Base-by-base conservation (phyloP, 2,797 vertebrate genomes). In the Ctenosaura bakeri region DNA sequence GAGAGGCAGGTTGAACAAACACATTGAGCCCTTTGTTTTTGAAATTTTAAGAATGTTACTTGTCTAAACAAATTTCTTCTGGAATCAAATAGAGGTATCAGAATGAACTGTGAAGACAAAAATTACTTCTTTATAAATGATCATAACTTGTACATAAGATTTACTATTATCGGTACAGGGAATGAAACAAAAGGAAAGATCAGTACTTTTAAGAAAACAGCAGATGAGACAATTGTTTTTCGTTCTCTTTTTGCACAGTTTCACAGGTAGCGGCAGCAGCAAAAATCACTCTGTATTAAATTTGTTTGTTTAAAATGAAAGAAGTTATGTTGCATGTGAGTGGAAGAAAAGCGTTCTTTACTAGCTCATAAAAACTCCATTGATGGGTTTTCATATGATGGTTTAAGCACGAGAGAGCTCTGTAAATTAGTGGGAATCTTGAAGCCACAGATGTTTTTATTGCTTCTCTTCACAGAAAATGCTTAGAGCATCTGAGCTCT, bases 361-460 rank as follows among this genome's bases (percentile, higher is more conserved):
- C 26, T 79, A 52, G 89, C 78, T 79, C 7, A 6, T 81, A 42
- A 12, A 71, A 86, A 71, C 24, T 29, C 66, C 46, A 86, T 18
- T 54, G 85, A 64, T 8, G 89, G 18, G 18, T 38, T 85, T 91
- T 78, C 56, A 0, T 0, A 1, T 79, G 69, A 54, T 24, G 77
- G 29, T 9, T 86, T 62, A 54, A 8, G 56, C 77, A 42, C 1
- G 26, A n/a, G 29, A 81, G 8, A 2, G 1, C 74, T 50, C 79
- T 77, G 62, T 14, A 81, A 32, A 14, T 89, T 46, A 54, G 74
- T 26, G 87, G 86, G 1, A 78, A 89, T 88, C 86, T 94, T 71
- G 76, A 80, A 0, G 24, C 6, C 18, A 73, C 16, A 59, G 1
- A 90, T 90, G 76, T 88, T 92, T 91, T 91, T 18, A 91, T 9